Percentiles rank a stretch among this genome's conserved stretches.
Conservation (phyloP, 2,113 vertebrate genomes). For the Pseudonaja textilis region DNA sequence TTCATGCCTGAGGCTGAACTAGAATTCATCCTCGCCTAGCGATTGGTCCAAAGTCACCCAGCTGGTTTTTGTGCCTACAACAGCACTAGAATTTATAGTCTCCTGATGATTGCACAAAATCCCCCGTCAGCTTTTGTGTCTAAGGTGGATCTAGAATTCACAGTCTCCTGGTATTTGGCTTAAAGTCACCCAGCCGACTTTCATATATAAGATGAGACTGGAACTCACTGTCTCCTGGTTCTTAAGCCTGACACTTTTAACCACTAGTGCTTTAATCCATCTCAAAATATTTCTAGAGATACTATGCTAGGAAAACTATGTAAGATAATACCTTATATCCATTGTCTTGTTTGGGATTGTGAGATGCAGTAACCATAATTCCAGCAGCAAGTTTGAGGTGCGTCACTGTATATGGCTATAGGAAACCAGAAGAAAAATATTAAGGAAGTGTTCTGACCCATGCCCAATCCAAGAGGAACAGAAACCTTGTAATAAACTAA, state of each 20-base stretch:
- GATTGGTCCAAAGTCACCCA: not conserved
- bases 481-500: too few relatives aligned
- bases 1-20: not conserved
- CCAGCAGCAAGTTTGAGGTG: constrained; percentile 89
- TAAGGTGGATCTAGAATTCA: too few relatives aligned
- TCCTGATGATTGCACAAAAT: not conserved
- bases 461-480: too few relatives aligned
- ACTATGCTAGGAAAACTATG: not conserved
- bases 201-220: not conserved
- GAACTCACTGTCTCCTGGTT: not conserved
- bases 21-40: not conserved
- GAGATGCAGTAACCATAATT: constrained; percentile 95
- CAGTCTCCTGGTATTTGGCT: too few relatives aligned
- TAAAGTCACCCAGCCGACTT: not conserved
- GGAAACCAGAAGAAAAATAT: constrained; percentile 38
- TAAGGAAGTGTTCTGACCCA: not conserved
- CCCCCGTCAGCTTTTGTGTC: too few relatives aligned
- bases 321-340: constrained; percentile 88
- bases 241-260: not conserved
- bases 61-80: too few relatives aligned
- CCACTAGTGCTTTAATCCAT: not conserved
- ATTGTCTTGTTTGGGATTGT: constrained; percentile 97
- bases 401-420: constrained; percentile 89
- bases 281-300: not conserved
- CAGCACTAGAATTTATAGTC: not conserved